Evolutionary conservation across 2,888 invertebrate genomes (phyloP), one percentile per base, ranked within the genome.

Genomic region (Crematogaster levior): DNA sequence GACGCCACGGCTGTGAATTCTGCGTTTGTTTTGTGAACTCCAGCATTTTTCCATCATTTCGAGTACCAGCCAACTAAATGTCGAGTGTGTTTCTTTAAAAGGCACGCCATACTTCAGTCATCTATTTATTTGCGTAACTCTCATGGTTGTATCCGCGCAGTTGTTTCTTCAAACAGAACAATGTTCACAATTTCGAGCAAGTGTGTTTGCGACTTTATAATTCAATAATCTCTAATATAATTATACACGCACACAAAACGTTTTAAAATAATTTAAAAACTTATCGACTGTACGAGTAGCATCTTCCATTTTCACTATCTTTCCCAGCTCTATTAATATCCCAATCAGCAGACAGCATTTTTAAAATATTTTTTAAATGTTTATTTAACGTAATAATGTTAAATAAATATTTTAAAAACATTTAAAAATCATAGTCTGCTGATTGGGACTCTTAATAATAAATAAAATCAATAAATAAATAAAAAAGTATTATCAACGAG

Each of bases 201-300:
- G 12, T 43, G 43, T n/a, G 43, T 9, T 6, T n/a, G n/a, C 30
- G 21, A 30, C 9, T 34, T 43, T 18, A 21, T 34, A 65, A 74
- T 74, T 1, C 18, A 74, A 74, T 65, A n/a, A 74, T 46, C 12
- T 21, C 18, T 65, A 65, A 74, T 21, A 10, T 3, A 66, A 74
- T 46, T 65, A 5, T 1, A 37, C 6, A n/a, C n/a, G 4, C 15
- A 10, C 3, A 53, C 10, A 9, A 40, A 0, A 12, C 12, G 12
- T 58, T 40, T n/a, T 15, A 9, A 15, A 58, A 15, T 27, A 53
- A 6, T 27, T 72, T 56, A 40, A 27, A 56, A 27, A 53, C 3
- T 56, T n/a, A 56, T 56, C 15, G n/a, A 40, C 15, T n/a, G 48
- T 18, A 53, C 24, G 27, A n/a, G n/a, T 30, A 40, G 4, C 40